A percentile compares a stretch with the other conserved stretches of the same genome.
These are phyloP conservation scores for Catharus ustulatus DNA, from an alignment of 2,797 vertebrate genomes.

Conservation along the genomic window DNA sequence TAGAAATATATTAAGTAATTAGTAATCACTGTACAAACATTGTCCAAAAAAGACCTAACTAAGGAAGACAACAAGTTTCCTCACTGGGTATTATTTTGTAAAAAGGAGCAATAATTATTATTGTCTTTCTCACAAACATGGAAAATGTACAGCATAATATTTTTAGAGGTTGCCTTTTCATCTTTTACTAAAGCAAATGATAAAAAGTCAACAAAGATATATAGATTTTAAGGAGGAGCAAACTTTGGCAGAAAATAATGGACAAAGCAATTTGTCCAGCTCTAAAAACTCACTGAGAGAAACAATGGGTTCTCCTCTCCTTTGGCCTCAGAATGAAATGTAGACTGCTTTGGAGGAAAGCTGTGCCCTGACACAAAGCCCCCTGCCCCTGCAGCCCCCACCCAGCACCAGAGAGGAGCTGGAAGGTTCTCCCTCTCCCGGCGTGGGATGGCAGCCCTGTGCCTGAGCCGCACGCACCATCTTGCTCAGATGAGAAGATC, in stretches of 20 bases:
- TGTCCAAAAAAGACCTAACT: not conserved
- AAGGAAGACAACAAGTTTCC: not conserved
- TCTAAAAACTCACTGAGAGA: not conserved
- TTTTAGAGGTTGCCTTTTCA: not conserved
- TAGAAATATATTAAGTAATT: not conserved
- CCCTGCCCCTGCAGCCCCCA: not conserved
- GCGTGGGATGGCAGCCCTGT: constrained; percentile 11
- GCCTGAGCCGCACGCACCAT: not conserved
- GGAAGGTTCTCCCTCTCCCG: not conserved
- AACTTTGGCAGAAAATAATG: not conserved
- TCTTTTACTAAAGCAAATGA: not conserved
- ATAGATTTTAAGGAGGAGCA: not conserved
- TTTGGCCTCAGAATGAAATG: not conserved
- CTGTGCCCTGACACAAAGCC: not conserved
- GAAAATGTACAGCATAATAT: accelerated
- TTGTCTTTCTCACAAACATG: not conserved
- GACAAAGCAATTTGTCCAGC: not conserved
- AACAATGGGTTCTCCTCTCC: not conserved
- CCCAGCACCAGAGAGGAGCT: not conserved
- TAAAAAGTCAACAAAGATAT: not conserved
- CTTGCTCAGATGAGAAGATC: constrained; percentile 68
- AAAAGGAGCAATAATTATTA: not conserved
- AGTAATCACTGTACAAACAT: not conserved
- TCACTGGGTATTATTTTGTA: not conserved
- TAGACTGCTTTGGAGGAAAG: not conserved